A percentile compares a stretch with the other conserved stretches of the same genome.
Conservation (phyloP, 2,888 invertebrate species). For the Eupithecia pulchellata region DNA sequence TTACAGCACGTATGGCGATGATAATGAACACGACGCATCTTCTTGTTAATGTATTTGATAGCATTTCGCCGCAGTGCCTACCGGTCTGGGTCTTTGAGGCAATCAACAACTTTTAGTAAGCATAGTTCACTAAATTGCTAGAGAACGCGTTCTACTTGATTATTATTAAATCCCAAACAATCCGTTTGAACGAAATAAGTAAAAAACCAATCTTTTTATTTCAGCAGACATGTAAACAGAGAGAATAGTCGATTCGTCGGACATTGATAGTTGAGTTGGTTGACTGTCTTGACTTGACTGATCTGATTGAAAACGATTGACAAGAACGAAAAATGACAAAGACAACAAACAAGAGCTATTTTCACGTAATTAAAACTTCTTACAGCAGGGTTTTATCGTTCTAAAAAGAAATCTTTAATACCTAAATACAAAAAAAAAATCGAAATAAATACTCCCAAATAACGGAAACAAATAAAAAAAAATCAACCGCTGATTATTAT, state of each 20-base stretch:
- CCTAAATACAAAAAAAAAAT: too few relatives aligned
- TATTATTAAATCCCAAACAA: not conserved
- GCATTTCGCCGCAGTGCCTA: constrained; percentile 63
- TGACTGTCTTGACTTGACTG: too few relatives aligned
- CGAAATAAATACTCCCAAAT: too few relatives aligned
- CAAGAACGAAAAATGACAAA: not conserved
- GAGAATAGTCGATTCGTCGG: too few relatives aligned
- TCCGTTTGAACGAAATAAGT: not conserved
- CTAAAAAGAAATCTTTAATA: too few relatives aligned
- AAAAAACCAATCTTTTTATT: not conserved
- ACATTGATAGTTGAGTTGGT: too few relatives aligned
- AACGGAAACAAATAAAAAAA: too few relatives aligned
- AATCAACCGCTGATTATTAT: too few relatives aligned
- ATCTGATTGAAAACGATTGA: too few relatives aligned
- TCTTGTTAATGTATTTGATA: constrained; percentile 55
- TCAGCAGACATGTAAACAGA: not conserved
- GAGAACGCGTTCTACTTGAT: not conserved
- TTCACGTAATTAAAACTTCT: too few relatives aligned
- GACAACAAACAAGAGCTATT: too few relatives aligned
- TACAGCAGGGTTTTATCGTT: too few relatives aligned
- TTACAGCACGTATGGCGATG: constrained; percentile 55
- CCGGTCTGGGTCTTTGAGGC: constrained; percentile 23
- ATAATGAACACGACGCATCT: constrained; percentile 52
- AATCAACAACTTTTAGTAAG: constrained; percentile 28
- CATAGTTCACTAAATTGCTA: not conserved